Evolutionary conservation across 2,113 vertebrate species (phyloP).

Genomic region (Odontophorus gujanensis): DNA sequence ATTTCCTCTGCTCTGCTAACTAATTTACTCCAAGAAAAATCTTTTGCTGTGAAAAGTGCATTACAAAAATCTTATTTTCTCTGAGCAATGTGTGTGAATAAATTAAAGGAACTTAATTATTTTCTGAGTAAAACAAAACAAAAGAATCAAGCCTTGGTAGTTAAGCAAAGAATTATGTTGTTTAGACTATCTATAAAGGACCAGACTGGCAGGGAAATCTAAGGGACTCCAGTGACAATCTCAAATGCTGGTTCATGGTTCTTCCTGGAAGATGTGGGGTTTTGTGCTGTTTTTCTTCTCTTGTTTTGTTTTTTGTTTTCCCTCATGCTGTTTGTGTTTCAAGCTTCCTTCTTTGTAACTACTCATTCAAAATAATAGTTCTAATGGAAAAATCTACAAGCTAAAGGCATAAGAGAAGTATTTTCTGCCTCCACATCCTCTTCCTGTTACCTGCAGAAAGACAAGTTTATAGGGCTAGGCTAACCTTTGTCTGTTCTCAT

Average conservation of each 20-base stretch:
- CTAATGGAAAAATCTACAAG: not conserved
- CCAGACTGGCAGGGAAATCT: slow-evolving; percentile 28
- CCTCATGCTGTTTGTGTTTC: not conserved
- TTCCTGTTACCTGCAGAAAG: not conserved
- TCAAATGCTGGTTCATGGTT: not conserved
- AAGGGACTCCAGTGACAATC: not conserved
- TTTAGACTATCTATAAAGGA: slow-evolving; percentile 51
- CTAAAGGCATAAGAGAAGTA: not conserved
- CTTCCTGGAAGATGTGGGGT: not conserved
- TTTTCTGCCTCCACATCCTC: not conserved
- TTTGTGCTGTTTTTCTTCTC: not conserved
- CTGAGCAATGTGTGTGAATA: slow-evolving; percentile 38
- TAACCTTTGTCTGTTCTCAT: not conserved
- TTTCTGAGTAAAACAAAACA: slow-evolving; percentile 58
- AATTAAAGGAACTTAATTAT: slow-evolving; percentile 66
- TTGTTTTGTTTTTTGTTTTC: not conserved
- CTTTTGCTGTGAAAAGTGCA: slow-evolving; percentile 46
- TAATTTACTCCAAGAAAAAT: slow-evolving; percentile 67
- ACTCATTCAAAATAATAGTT: not conserved
- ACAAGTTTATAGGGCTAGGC: not conserved
- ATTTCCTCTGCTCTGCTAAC: slow-evolving; percentile 43
- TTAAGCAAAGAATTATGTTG: slow-evolving; percentile 14
- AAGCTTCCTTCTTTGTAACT: not conserved
- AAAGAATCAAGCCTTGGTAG: slow-evolving; percentile 41
- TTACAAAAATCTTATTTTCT: slow-evolving; percentile 63